Percentiles rank a stretch among this genome's conserved stretches.
These are phyloP conservation scores for Cyprinodon diabolis DNA, from an alignment of 2,797 vertebrate genomes.

Conservation along the genomic window DNA sequence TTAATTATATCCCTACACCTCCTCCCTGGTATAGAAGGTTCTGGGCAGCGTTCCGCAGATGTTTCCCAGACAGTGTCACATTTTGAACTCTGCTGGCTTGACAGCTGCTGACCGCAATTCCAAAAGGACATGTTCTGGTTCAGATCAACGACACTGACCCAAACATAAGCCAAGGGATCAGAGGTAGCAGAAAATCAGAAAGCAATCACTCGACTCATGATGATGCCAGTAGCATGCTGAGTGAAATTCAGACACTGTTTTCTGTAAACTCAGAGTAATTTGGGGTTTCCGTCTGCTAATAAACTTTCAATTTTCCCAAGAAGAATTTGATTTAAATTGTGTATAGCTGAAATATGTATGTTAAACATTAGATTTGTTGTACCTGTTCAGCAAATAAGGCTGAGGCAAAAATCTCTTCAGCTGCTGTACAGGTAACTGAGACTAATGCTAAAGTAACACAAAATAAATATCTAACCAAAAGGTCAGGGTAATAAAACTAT, in stretches of 20 bases:
- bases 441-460: neutral
- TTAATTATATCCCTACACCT: neutral
- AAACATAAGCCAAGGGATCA: conserved; percentile 71
- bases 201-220: conserved; percentile 37
- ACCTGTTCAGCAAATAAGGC: neutral
- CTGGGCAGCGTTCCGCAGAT: conserved; percentile 66
- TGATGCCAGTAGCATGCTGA: conserved; percentile 25
- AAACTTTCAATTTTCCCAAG: conserved; percentile 25
- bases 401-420: neutral
- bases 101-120: conserved; percentile 82
- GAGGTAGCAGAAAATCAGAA: conserved; percentile 54
- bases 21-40: conserved; percentile 44
- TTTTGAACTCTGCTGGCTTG: conserved; percentile 59
- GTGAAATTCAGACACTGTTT: conserved; percentile 31
- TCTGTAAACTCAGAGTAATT: conserved; percentile 42
- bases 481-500: neutral
- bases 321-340: conserved; percentile 22
- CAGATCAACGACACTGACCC: conserved; percentile 62
- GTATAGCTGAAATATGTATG: conserved; percentile 1
- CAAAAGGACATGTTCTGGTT: conserved; percentile 73
- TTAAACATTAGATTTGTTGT: neutral
- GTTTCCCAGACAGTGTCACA: conserved; percentile 63
- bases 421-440: neutral
- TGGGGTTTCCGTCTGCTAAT: conserved; percentile 15
- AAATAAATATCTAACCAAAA: neutral